Evolutionary conservation across 2,888 invertebrate species (phyloP).

Genomic region (Dendrolimus pini): DNA sequence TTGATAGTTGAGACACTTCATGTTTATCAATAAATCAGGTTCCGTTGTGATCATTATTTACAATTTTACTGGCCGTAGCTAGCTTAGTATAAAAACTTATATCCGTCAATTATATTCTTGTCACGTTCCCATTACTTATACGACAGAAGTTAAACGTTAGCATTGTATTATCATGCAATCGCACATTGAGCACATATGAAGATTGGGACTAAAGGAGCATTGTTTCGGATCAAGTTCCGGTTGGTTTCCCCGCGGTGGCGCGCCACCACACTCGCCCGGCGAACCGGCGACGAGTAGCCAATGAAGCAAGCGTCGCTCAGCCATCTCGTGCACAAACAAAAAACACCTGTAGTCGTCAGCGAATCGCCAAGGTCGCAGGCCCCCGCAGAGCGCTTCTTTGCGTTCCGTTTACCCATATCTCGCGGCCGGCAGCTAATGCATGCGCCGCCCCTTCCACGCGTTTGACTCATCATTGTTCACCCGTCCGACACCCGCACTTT

Average conservation of each 20-base stretch:
- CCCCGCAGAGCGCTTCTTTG: constrained; percentile 59
- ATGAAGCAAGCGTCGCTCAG: constrained; percentile 42
- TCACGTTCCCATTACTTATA: neutral
- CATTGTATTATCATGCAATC: neutral
- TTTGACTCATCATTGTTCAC: constrained; percentile 47
- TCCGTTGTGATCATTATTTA: no score
- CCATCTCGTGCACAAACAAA: constrained; percentile 65
- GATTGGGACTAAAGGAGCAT: constrained; percentile 31
- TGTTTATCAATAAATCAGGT: no score
- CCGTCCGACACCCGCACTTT: constrained; percentile 33
- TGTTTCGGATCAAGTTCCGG: constrained; percentile 53
- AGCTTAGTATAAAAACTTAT: neutral
- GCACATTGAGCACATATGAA: neutral
- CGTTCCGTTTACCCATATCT: constrained; percentile 75
- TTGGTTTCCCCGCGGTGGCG: constrained; percentile 35
- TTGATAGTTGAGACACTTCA: no score
- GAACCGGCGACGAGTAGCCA: constrained; percentile 31
- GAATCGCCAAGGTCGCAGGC: constrained; percentile 70
- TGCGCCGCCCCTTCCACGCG: constrained; percentile 50
- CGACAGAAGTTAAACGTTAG: no score
- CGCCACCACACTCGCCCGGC: constrained; percentile 27
- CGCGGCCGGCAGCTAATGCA: constrained; percentile 55
- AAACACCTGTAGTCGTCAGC: constrained; percentile 74
- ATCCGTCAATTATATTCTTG: neutral
- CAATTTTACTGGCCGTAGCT: no score